These are phyloP conservation scores for Malurus leucopterus DNA, from an alignment of 2,797 vertebrate genomes.

Conservation along the genomic window DNA sequence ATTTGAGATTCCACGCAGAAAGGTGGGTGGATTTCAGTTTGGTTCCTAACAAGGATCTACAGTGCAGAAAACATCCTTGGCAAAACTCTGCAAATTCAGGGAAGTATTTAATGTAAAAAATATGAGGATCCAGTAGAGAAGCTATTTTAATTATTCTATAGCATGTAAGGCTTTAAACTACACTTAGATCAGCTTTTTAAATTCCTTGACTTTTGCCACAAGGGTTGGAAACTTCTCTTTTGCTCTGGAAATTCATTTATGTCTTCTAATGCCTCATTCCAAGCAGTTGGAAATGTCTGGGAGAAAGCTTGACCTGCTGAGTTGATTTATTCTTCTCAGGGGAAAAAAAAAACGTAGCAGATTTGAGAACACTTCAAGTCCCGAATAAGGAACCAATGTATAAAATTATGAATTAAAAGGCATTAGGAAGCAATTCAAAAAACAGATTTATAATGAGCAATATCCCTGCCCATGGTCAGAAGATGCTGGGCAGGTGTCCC, in stretches of 20 bases:
- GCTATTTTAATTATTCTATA: not conserved
- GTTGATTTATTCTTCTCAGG: not conserved
- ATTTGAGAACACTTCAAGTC: not conserved
- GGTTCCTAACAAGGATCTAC: not conserved
- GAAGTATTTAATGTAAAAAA: not conserved
- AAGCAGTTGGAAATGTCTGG: not conserved
- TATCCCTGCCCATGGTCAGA: fast-evolving
- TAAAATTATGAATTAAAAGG: not conserved
- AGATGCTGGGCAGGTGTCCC: not conserved
- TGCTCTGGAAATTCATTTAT: not conserved
- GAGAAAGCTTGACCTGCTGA: not conserved
- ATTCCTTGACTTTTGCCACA: not conserved
- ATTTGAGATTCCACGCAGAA: not conserved
- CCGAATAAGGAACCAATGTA: not conserved
- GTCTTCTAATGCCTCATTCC: not conserved
- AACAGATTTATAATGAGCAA: fast-evolving
- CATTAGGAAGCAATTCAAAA: not conserved
- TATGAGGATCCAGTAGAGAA: not conserved
- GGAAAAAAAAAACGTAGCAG: no score
- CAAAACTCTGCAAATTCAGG: not conserved
- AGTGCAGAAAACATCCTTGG: not conserved
- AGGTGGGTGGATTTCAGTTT: not conserved
- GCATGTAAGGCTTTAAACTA: not conserved
- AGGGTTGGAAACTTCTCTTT: not conserved
- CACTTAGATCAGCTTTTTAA: not conserved